phyloP scores from a whole-genome alignment of 2,797 vertebrate species.

The Enteromius argenteus region DNA sequence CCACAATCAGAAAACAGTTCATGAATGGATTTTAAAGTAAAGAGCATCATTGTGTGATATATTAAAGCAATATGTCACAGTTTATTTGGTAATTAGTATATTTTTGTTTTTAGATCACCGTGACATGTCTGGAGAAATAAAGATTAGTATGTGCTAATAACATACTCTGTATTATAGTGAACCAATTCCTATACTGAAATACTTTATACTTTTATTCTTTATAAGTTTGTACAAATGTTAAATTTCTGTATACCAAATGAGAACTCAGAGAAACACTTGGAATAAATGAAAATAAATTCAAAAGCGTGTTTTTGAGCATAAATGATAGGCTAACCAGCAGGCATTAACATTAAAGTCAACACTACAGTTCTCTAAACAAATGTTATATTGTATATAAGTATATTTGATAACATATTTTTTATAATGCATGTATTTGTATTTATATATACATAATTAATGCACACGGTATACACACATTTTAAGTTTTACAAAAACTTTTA shows the following conservation, averaged over 20 bases:
- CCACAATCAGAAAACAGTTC: not conserved
- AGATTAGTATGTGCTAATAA: not conserved
- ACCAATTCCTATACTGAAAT: not conserved
- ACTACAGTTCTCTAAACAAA: not conserved
- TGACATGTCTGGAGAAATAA: not conserved
- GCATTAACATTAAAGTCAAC: not conserved
- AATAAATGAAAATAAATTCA: not conserved
- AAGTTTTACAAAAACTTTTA: too few species aligned
- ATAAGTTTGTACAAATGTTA: too few species aligned
- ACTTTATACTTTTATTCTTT: not conserved
- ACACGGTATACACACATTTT: too few species aligned
- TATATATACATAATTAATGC: too few species aligned
- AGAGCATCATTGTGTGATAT: not conserved
- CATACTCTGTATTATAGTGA: not conserved
- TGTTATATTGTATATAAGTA: too few species aligned
- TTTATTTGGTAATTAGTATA: not conserved
- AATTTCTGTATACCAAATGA: not conserved
- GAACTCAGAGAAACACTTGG: not conserved
- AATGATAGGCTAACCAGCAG: too few species aligned
- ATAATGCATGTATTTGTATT: too few species aligned
- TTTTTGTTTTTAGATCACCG: not conserved
- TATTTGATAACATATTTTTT: too few species aligned
- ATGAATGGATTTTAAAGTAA: conserved; percentile 3
- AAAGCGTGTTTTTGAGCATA: not conserved
- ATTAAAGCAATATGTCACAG: not conserved